Evolutionary conservation across 2,888 invertebrate species (phyloP).

Genomic region (Mellilla xanthometata): DNA sequence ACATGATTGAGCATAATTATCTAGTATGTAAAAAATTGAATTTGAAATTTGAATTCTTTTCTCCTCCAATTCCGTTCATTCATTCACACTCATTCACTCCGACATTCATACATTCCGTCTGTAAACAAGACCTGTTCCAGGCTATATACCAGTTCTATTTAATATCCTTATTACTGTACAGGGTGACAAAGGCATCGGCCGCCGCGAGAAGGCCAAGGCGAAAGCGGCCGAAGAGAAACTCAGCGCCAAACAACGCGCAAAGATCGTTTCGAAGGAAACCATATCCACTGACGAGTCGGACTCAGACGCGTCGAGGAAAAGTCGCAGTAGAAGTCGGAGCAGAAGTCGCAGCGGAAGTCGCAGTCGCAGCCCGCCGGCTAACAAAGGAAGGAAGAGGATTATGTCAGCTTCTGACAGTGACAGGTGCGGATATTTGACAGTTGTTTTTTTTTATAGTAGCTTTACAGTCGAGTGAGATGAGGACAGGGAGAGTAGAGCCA

Average conservation of each 20-base stretch:
- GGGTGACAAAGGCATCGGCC: slow-evolving; percentile 70
- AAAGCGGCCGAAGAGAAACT: slow-evolving; percentile 85
- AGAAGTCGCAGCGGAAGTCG: slow-evolving; percentile 62
- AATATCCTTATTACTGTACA: slow-evolving; percentile 23
- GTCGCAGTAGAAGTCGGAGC: slow-evolving; percentile 46
- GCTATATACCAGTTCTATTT: too few relatives aligned
- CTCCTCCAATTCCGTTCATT: too few relatives aligned
- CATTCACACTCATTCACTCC: too few relatives aligned
- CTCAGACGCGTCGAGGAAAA: slow-evolving; percentile 78
- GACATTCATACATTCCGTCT: too few relatives aligned
- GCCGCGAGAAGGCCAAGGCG: slow-evolving; percentile 62
- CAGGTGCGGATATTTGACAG: slow-evolving; percentile 38
- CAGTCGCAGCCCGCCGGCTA: slow-evolving; percentile 69
- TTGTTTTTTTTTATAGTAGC: too few relatives aligned
- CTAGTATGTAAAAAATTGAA: too few relatives aligned
- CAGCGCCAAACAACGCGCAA: slow-evolving; percentile 91
- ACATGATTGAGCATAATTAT: too few relatives aligned
- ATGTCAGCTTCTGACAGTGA: slow-evolving; percentile 84
- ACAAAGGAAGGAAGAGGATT: slow-evolving; percentile 81
- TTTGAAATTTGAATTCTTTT: too few relatives aligned
- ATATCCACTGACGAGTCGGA: slow-evolving; percentile 95
- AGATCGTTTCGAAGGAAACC: slow-evolving; percentile 96
- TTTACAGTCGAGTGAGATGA: too few relatives aligned
- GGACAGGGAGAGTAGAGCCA: too few relatives aligned
- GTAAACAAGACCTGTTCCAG: too few relatives aligned